A percentile compares a stretch with the other conserved stretches of the same genome.
Evolutionary conservation across 2,888 invertebrate genomes (phyloP).

Genomic region (Epinotia bilunana): DNA sequence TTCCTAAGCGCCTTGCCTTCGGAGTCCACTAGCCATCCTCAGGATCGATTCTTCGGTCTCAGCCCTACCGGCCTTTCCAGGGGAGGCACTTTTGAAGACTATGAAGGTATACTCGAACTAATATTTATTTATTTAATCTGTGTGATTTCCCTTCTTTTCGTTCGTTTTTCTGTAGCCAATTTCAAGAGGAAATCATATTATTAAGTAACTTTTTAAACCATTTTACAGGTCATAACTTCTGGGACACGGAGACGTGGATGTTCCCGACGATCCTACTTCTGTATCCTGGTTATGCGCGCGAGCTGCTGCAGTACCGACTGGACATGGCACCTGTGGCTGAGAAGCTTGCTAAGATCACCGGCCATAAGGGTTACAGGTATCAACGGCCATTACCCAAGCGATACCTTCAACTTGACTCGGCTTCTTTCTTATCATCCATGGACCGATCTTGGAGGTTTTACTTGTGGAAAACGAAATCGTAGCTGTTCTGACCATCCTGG

Average conservation of each 20-base stretch:
- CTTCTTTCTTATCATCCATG: too few species aligned
- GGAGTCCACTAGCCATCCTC: slow-evolving; percentile 71
- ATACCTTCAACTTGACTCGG: background rate
- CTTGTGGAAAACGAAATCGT: too few species aligned
- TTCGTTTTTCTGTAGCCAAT: background rate
- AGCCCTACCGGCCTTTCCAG: slow-evolving; percentile 85
- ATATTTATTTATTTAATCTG: background rate
- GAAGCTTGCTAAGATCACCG: slow-evolving; percentile 77
- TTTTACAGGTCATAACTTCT: slow-evolving; percentile 84
- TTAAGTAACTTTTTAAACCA: background rate
- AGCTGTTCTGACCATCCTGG: too few species aligned
- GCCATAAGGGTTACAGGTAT: slow-evolving; percentile 84
- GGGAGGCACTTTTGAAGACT: slow-evolving; percentile 78
- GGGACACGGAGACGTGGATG: slow-evolving; percentile 88
- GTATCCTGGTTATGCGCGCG: slow-evolving; percentile 76
- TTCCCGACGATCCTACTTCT: slow-evolving; percentile 82
- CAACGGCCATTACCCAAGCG: background rate
- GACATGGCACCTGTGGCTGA: slow-evolving; percentile 79
- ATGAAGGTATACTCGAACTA: slow-evolving; percentile 72
- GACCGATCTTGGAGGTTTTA: background rate
- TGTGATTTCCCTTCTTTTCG: background rate
- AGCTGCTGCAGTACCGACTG: slow-evolving; percentile 81
- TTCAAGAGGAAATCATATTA: background rate
- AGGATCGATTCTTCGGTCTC: slow-evolving; percentile 79
- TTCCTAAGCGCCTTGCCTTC: slow-evolving; percentile 84